These are phyloP conservation scores for Zosterops japonicus DNA, from an alignment of 2,113 vertebrate genomes.

Conservation along the genomic window DNA sequence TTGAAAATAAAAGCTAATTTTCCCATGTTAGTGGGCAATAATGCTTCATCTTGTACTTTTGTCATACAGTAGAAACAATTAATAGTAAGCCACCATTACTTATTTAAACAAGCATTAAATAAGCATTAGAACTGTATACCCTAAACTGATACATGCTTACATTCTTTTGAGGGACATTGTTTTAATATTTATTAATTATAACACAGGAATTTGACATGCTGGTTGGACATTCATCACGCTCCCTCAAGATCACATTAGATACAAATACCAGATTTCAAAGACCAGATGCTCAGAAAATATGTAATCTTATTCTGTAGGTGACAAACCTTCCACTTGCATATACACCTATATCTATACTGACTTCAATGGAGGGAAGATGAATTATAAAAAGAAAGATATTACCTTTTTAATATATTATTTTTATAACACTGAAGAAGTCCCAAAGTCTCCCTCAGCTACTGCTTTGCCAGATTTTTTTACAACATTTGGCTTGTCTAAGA, in stretches of 20 bases:
- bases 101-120: slow-evolving; percentile 49
- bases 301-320: background rate
- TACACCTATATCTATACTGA: background rate
- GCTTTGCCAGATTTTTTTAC: background rate
- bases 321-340: background rate
- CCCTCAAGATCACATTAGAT: background rate
- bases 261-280: background rate
- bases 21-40: background rate
- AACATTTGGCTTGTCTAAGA: background rate
- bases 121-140: slow-evolving; percentile 27
- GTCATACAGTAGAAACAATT: background rate
- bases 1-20: background rate
- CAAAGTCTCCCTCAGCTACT: background rate
- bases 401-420: background rate
- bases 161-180: background rate
- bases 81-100: background rate
- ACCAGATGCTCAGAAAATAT: background rate
- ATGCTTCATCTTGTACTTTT: background rate
- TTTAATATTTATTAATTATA: background rate
- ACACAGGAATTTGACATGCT: background rate
- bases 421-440: background rate
- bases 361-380: background rate
- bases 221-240: background rate
- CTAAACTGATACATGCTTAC: background rate
- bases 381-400: background rate